Evolutionary conservation across 2,113 vertebrate genomes (phyloP), one percentile per base, ranked within the genome.

Genomic region (Pterocles burchelli): DNA sequence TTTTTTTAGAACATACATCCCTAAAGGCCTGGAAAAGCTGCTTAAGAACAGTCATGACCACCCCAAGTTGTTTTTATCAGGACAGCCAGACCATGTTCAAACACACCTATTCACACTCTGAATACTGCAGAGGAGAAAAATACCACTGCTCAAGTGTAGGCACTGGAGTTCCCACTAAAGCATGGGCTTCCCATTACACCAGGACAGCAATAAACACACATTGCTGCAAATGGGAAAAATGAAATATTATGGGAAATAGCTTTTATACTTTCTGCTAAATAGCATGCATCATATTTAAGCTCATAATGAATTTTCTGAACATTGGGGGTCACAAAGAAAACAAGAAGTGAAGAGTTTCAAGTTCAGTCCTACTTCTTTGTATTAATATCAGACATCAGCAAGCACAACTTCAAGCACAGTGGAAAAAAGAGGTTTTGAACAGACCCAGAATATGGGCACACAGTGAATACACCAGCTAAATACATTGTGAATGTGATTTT

Each of bases 71-170:
- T 1, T 81, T 75, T n/a, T 25, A 55, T 34, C 54, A 57, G n/a
- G 45, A 61, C 15, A 72, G 58, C 11, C 25, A 41, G 2, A 29
- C 5, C 10, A 8, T 7, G 11, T 7, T 28, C 74, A 67, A 61
- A 79, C 51, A 6, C 8, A 6, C 5, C 15, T 33, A 29, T 25
- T 81, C 29, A 51, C 17, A 31, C 8, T 36, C 61, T 20, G 20
- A 90, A 86, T 13, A 6, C 31, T 28, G 52, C 14, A 75, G 38
- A 83, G 28, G 9, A 67, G 18, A 38, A 63, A 55, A 59, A 17
- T 2, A 67, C 12, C 29, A 26, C 26, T 51, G 22, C 52, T 17
- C 70, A 26, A 21, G 0, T 4, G 10, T 1, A 36, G 5, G 2
- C 7, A 12, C 1, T 22, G 8, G 26, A 51, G 34, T n/a, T 38